Conservation (phyloP, 2,888 invertebrate genomes). For the Andrena bicolor region DNA sequence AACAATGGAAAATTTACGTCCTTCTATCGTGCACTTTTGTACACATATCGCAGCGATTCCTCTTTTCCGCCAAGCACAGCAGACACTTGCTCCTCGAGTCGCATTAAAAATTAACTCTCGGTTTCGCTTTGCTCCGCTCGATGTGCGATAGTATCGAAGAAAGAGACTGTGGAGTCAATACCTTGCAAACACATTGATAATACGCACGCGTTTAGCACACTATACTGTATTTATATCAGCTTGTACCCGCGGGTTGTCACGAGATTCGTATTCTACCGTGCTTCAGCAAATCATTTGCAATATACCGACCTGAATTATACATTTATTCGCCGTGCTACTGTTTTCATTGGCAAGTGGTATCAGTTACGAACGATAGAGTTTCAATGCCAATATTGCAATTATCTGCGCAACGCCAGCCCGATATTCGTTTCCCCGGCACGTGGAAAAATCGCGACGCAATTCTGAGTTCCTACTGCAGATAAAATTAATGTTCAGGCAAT, state of each 20-base stretch:
- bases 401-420: background rate
- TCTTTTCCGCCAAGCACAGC: background rate
- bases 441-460: background rate
- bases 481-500: background rate
- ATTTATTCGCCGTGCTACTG: background rate
- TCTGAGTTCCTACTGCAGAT: background rate
- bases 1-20: background rate
- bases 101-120: background rate
- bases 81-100: background rate
- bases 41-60: constrained; percentile 1
- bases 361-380: background rate
- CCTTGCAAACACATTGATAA: constrained; percentile 24
- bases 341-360: background rate
- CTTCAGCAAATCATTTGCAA: constrained; percentile 24
- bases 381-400: background rate
- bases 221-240: constrained; percentile 19
- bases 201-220: constrained; percentile 23
- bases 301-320: too few species aligned
- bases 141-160: background rate
- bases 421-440: background rate
- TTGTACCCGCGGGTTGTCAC: background rate
- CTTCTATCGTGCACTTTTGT: background rate
- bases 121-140: background rate
- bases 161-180: constrained; percentile 22
- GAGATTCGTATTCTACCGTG: constrained; percentile 27